Evolutionary conservation across 30 jellyfish, hydroid and myxozoan species (phyloP).

Genomic region (Catostylus mosaicus): DNA sequence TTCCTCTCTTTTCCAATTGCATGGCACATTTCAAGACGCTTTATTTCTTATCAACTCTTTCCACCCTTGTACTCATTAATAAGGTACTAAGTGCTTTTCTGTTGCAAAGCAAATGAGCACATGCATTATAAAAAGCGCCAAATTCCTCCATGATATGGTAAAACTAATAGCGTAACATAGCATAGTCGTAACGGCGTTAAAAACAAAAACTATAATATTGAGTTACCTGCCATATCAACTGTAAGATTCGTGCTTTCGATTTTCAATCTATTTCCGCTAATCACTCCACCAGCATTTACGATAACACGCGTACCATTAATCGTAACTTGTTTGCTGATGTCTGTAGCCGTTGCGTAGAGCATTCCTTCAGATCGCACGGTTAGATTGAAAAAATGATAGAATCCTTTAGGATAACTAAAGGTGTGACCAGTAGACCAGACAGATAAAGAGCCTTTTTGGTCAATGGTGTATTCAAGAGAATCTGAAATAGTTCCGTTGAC

Average conservation of each 20-base stretch:
- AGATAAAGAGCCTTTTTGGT: slow-evolving; percentile 51
- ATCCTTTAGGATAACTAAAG: slow-evolving; percentile 12
- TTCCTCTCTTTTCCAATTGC: too few relatives aligned
- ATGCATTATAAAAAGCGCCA: neutral
- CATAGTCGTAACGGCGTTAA: too few relatives aligned
- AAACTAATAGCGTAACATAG: too few relatives aligned
- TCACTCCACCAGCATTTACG: slow-evolving; percentile 65
- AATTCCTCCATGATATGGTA: too few relatives aligned
- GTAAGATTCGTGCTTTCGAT: slow-evolving; percentile 49
- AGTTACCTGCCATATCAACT: slow-evolving; percentile 68
- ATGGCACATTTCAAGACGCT: too few relatives aligned
- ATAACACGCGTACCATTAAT: slow-evolving; percentile 8
- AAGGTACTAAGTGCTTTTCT: too few relatives aligned
- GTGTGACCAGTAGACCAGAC: slow-evolving; percentile 64
- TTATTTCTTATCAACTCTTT: too few relatives aligned
- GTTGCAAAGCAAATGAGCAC: too few relatives aligned
- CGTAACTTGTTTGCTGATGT: neutral
- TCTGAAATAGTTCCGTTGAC: slow-evolving; percentile 71
- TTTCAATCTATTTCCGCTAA: slow-evolving; percentile 51
- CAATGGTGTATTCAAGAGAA: slow-evolving; percentile 51
- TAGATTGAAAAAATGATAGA: slow-evolving; percentile 45
- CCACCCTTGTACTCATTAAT: too few relatives aligned
- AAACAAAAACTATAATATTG: neutral
- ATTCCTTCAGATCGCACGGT: slow-evolving; percentile 60
- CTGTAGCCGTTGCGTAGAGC: slow-evolving; percentile 33